Conservation (phyloP, 2,797 vertebrate genomes). For the Corythornis leucogaster region DNA sequence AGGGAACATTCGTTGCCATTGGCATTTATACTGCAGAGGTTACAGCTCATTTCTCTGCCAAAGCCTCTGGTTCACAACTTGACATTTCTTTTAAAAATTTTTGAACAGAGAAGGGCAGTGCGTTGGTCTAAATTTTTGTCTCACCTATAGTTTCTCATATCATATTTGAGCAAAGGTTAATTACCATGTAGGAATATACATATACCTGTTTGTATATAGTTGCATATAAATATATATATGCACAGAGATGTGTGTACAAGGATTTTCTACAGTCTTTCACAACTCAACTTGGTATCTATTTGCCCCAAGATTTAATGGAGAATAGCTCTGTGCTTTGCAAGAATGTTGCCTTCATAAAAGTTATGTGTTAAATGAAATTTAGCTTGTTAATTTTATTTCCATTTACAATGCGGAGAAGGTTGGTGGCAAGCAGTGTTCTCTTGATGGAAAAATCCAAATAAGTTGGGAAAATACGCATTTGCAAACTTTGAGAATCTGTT, state of each 20-base stretch:
- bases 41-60: neutral
- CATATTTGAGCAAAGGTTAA: neutral
- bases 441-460: neutral
- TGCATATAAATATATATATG: rapidly evolving
- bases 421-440: neutral
- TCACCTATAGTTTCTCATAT: neutral
- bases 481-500: slow-evolving; percentile 1
- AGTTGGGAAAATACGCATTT: neutral
- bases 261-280: neutral
- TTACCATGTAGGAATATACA: neutral
- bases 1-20: neutral
- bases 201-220: neutral
- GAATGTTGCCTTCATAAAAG: neutral
- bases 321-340: neutral
- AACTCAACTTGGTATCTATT: neutral
- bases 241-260: neutral
- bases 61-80: neutral
- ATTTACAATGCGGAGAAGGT: neutral
- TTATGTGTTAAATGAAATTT: slow-evolving; percentile 6
- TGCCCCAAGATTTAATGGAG: neutral
- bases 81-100: neutral
- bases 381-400: neutral
- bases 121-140: neutral
- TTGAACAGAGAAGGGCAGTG: neutral
- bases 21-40: neutral